Base-by-base conservation (phyloP, 2,113 vertebrate genomes). In the Syrrhaptes paradoxus region DNA sequence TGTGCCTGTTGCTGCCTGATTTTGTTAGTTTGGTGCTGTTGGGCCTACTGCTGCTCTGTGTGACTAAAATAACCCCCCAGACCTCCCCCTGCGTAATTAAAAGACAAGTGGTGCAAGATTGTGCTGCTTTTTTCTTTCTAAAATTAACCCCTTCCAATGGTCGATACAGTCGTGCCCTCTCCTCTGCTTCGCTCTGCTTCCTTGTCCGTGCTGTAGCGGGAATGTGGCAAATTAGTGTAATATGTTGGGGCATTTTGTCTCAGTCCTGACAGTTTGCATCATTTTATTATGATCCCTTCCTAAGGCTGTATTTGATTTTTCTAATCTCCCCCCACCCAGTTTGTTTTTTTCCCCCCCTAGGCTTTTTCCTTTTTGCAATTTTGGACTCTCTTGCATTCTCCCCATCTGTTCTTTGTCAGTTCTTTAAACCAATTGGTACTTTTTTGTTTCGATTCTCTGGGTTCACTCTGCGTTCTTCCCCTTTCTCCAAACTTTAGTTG, bases 171-270 rank as follows among this genome's bases (percentile, higher is more conserved):
- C 3, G 1, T 89, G 70, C 24, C 45, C 29, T 57, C 31, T 87
- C 31, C 10, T 67, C 68, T 16, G 17, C 41, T 59, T 46, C 46
- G 25, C 48, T 87, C 43, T 38, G 29, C 19, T 61, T 80, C 73
- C 57, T 61, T 21, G 18, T 61, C 59, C 0, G 0, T 43, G 28
- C 46, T 67, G 34, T 24, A 29, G 31, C 0, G 0, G 4, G 13
- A 31, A 55, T 31, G n/a, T 32, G 24, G 38, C 29, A 74, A 55
- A 67, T 83, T 9, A 49, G 8, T 31, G 54, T 61, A 6, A 38
- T 32, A 14, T 17, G 10, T 32, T 0, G 1, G 3, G 10, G 54
- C 46, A 36, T 74, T 85, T 58, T 75, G 45, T 82, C 79, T 77
- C 24, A 9, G 32, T 48, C 48, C 31, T 85, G 55, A 21, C 25